Percentiles rank a stretch among this genome's conserved stretches.
Evolutionary conservation across 2,888 invertebrate genomes (phyloP).

Genomic region (Chorisops tibialis): DNA sequence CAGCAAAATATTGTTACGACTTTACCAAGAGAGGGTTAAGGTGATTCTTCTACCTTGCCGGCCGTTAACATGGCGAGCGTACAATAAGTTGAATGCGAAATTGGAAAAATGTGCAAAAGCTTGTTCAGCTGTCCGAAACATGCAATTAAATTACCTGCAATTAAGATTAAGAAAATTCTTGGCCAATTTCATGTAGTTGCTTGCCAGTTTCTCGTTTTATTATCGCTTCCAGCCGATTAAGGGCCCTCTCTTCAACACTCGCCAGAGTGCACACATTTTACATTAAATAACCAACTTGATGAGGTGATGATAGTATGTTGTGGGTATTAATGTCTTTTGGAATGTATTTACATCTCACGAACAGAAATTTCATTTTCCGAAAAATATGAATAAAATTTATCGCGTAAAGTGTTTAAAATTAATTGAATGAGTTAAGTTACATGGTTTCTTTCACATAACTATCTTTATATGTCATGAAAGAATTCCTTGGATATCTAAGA

Average conservation of each 20-base stretch:
- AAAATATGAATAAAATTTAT: no score
- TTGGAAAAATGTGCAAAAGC: constrained; percentile 34
- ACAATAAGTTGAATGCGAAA: constrained; percentile 19
- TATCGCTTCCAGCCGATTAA: not conserved
- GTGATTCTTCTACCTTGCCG: constrained; percentile 6
- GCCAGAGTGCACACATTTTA: not conserved
- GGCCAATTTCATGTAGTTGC: constrained; percentile 20
- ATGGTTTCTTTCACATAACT: no score
- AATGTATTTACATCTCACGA: not conserved
- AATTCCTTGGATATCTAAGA: no score
- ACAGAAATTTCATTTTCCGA: no score
- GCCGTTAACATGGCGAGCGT: not conserved
- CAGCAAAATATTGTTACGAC: constrained; percentile 5
- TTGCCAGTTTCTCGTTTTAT: not conserved
- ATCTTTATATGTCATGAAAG: no score
- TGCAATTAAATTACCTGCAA: constrained; percentile 39
- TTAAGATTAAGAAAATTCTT: constrained; percentile 38
- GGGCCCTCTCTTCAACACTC: not conserved
- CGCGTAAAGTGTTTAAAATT: no score
- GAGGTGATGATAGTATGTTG: constrained; percentile 23
- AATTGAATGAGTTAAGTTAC: no score
- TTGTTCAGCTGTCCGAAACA: constrained; percentile 38
- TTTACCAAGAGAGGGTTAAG: not conserved
- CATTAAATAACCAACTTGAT: constrained; percentile 9
- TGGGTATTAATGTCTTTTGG: constrained; percentile 26